A percentile compares a stretch with the other conserved stretches of the same genome.
Evolutionary conservation across 2,797 vertebrate genomes (phyloP).

Genomic region (Vultur gryphus): DNA sequence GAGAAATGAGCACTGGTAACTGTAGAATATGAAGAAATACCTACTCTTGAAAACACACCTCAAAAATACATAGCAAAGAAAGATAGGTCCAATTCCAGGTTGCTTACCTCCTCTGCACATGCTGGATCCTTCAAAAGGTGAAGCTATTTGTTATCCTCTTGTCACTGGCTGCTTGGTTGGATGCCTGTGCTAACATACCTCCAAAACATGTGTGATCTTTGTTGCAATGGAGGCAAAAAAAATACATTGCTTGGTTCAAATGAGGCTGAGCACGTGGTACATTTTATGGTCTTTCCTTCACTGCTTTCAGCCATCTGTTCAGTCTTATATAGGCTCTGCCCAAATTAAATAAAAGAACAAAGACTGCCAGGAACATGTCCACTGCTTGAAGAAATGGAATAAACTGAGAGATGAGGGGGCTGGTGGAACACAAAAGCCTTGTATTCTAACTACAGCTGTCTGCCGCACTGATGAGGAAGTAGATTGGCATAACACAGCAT

Average conservation of each 20-base stretch:
- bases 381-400: slow-evolving; percentile 34
- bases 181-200: not conserved
- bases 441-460: not conserved
- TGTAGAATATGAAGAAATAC: not conserved
- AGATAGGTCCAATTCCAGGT: not conserved
- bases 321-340: not conserved
- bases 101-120: not conserved
- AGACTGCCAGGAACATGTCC: not conserved
- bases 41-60: not conserved
- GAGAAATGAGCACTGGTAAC: not conserved
- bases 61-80: not conserved
- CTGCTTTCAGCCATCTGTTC: slow-evolving; percentile 43
- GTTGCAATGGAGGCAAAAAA: not conserved
- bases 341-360: not conserved
- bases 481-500: not conserved
- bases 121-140: not conserved
- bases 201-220: not conserved
- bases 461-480: not conserved
- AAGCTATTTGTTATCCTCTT: not conserved
- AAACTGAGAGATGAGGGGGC: not conserved
- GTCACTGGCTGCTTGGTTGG: not conserved
- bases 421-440: not conserved
- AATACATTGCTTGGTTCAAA: not conserved
- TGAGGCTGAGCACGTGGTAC: not conserved
- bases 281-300: not conserved